A percentile compares a stretch with the other conserved stretches of the same genome.
Evolutionary conservation across 2,888 invertebrate species (phyloP).

Genomic region (Caenorhabditis macrosperma): DNA sequence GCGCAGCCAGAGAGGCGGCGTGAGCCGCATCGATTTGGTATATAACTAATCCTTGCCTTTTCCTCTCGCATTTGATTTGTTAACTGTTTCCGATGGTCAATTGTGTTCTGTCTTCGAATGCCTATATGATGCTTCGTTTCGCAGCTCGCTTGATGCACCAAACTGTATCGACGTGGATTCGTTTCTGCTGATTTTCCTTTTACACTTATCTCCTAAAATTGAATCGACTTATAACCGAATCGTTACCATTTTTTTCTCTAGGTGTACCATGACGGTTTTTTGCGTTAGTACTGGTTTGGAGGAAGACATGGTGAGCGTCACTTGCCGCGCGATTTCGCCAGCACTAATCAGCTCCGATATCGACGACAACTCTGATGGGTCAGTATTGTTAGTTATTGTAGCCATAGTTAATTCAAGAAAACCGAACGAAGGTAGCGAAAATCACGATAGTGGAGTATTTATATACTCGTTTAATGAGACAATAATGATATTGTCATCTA

Average conservation of each 20-base stretch:
- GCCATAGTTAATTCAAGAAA: not conserved
- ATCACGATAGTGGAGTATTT: not conserved
- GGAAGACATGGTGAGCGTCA: constrained; percentile 48
- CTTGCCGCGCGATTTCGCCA: constrained; percentile 40
- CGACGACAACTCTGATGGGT: constrained; percentile 34
- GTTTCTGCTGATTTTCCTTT: too few species aligned
- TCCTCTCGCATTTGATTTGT: constrained; percentile 68
- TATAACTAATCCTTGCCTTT: constrained; percentile 51
- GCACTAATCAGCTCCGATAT: constrained; percentile 29
- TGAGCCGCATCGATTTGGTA: too few species aligned
- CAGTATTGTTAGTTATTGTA: too few species aligned
- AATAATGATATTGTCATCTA: not conserved
- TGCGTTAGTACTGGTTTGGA: constrained; percentile 25
- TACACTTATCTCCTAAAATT: constrained; percentile 14
- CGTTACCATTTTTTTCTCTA: not conserved
- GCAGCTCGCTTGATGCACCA: constrained; percentile 67
- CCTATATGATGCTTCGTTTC: constrained; percentile 68
- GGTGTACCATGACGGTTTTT: constrained; percentile 21
- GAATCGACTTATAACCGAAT: not conserved
- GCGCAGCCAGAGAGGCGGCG: too few species aligned
- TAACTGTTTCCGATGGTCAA: constrained; percentile 70
- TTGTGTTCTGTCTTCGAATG: constrained; percentile 71
- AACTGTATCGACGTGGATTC: constrained; percentile 60
- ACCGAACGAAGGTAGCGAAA: not conserved
- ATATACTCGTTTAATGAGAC: not conserved